Base-by-base conservation (phyloP, 2,113 vertebrate species). In the Cisticola juncidis region DNA sequence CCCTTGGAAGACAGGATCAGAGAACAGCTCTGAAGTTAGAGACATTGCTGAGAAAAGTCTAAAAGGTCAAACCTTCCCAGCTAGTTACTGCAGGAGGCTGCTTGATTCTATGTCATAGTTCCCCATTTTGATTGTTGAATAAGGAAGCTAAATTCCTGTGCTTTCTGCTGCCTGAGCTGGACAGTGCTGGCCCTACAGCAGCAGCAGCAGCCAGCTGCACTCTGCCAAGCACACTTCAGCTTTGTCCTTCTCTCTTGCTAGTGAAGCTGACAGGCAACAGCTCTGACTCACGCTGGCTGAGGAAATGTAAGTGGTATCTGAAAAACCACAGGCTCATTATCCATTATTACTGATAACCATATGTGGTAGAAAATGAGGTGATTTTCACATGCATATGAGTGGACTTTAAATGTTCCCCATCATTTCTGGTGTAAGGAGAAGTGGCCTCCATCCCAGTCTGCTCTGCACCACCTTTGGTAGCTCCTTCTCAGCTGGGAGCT, bases 241-340 rank as follows among this genome's bases (percentile, higher is more conserved):
- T 40, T 61, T 64, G 26, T 87, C 6, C 1, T 35, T 73, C 23
- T 38, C 42, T 62, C 40, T 83, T 0, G 0, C 10, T 33, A 6
- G 13, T 6, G 57, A 19, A 35, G 60, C 6, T 3, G 24, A 31
- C 48, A 84, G 72, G 33, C 80, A 80, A 45, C 18, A 40, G 38
- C 57, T 54, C 14, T 90, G 91, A 92, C 74, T 96, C 70, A 85
- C 4, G 4, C 19, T 2, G 4, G 19, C 26, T 56, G 64, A 74
- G 23, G 51, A 81, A 86, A 83, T 35, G 0, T 4, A 22, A 47
- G 28, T 40, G 70, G 51, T 66, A 17, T 44, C 69, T 79, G 23
- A 65, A 89, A 95, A 92, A 78, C 72, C 92, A 61, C 92, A 94
- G 57, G 31, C 70, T 85, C 33, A 12, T 92, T 53, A 66, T 54